These are phyloP conservation scores for Furcifer pardalis DNA, from an alignment of 2,797 vertebrate genomes.

Conservation along the genomic window DNA sequence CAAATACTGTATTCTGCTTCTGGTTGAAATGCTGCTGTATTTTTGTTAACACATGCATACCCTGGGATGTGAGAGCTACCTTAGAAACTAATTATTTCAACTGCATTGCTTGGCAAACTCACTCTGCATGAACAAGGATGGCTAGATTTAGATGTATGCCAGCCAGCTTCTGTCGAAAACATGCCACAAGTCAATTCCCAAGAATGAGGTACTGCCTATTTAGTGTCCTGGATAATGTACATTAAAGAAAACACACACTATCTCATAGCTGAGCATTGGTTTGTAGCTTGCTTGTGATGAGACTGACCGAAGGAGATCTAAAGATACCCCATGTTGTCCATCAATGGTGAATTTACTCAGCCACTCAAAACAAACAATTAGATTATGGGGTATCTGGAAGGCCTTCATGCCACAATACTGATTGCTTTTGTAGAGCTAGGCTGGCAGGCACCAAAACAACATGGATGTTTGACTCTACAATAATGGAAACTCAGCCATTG, in stretches of 20 bases:
- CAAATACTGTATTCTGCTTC: constrained; percentile 37
- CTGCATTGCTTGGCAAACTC: constrained; percentile 37
- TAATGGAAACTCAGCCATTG: too few species aligned
- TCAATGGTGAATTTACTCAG: constrained; percentile 44
- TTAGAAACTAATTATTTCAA: constrained; percentile 58
- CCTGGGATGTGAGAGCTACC: constrained; percentile 39
- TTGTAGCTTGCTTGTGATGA: background rate
- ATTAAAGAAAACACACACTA: background rate
- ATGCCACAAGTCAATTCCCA: background rate
- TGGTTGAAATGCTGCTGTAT: constrained; percentile 35
- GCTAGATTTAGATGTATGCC: background rate
- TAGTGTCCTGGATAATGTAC: background rate
- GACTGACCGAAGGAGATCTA: background rate
- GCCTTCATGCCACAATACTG: background rate
- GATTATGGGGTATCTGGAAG: constrained; percentile 50
- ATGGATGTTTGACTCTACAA: background rate
- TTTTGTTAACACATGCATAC: fast-evolving
- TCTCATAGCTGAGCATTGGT: background rate
- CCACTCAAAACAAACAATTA: constrained; percentile 36
- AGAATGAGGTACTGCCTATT: background rate
- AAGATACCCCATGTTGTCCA: background rate
- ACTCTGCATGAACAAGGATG: background rate
- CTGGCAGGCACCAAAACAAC: background rate
- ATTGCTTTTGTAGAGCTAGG: background rate
- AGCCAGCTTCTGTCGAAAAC: background rate